Conservation (phyloP, 2,888 invertebrate genomes). For the Dynastes hyllus region DNA sequence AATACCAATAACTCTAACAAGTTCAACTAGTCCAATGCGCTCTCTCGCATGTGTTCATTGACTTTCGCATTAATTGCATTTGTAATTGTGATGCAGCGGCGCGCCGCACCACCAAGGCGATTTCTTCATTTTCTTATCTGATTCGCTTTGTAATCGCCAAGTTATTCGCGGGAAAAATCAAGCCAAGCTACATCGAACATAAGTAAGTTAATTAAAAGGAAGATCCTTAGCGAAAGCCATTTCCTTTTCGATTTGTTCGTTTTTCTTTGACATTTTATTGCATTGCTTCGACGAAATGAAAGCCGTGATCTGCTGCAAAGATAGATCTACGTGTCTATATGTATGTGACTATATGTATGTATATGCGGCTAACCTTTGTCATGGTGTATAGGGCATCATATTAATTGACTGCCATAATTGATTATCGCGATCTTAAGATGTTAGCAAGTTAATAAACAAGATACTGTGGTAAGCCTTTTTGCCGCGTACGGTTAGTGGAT, state of each 20-base stretch:
- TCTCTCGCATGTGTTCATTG: conserved; percentile 24
- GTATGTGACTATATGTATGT: not conserved
- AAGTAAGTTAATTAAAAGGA: conserved; percentile 4
- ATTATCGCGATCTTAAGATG: no score
- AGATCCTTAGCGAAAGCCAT: conserved; percentile 7
- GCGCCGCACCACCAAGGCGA: not conserved
- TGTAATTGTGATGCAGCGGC: conserved; percentile 29
- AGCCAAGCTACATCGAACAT: conserved; percentile 4
- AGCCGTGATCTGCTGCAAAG: no score
- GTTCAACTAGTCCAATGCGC: conserved; percentile 31
- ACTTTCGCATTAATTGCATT: conserved; percentile 29
- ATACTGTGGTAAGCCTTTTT: no score
- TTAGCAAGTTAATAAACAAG: no score
- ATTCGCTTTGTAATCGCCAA: conserved; percentile 16
- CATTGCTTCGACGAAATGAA: no score
- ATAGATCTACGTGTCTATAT: not conserved
- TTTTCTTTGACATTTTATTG: not conserved
- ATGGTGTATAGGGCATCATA: no score
- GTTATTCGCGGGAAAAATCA: conserved; percentile 15
- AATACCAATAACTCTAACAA: conserved; percentile 42
- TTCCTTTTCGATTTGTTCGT: conserved; percentile 11
- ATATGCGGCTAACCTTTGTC: not conserved
- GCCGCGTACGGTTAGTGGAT: no score
- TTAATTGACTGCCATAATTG: no score
- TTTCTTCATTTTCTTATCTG: conserved; percentile 21